Evolutionary conservation across 2,888 invertebrate genomes (phyloP).

Genomic region (Hylaea fasciaria): DNA sequence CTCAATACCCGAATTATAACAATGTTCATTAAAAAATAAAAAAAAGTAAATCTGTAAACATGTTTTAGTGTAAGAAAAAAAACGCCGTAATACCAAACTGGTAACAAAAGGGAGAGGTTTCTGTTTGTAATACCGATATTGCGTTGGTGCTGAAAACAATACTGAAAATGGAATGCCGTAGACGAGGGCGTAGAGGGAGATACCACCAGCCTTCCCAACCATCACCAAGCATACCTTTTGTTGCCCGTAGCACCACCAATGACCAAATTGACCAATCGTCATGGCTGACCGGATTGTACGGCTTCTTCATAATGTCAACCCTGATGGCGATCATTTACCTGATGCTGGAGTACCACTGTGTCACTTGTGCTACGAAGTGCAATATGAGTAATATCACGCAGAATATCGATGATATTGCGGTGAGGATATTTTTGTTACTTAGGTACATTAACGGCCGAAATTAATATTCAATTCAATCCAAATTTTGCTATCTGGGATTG

Average conservation of each 20-base stretch:
- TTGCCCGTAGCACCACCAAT: slow-evolving; percentile 16
- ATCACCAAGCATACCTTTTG: slow-evolving; percentile 20
- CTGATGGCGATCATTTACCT: slow-evolving; percentile 63
- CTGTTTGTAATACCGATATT: not conserved
- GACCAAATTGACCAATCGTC: slow-evolving; percentile 37
- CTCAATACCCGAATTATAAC: slow-evolving; percentile 18
- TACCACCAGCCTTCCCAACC: slow-evolving; percentile 43
- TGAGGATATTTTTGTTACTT: slow-evolving; percentile 41
- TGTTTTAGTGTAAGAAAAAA: slow-evolving; percentile 21
- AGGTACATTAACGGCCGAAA: not conserved
- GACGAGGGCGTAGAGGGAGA: slow-evolving; percentile 57
- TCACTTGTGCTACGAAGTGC: slow-evolving; percentile 54
- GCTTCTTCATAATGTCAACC: slow-evolving; percentile 58
- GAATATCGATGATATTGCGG: slow-evolving; percentile 66
- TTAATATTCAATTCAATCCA: too few relatives aligned
- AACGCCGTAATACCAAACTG: slow-evolving; percentile 1
- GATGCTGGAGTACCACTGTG: slow-evolving; percentile 67
- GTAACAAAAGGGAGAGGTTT: slow-evolving; percentile 1
- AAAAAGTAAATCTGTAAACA: slow-evolving; percentile 24
- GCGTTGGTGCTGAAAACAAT: not conserved
- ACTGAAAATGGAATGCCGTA: slow-evolving; percentile 58
- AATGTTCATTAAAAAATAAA: slow-evolving; percentile 33
- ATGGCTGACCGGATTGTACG: slow-evolving; percentile 53
- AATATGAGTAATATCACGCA: slow-evolving; percentile 58
- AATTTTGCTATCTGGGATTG: too few relatives aligned